phyloP scores from a whole-genome alignment of 2,113 vertebrate genomes.

The Pithys albifrons region DNA sequence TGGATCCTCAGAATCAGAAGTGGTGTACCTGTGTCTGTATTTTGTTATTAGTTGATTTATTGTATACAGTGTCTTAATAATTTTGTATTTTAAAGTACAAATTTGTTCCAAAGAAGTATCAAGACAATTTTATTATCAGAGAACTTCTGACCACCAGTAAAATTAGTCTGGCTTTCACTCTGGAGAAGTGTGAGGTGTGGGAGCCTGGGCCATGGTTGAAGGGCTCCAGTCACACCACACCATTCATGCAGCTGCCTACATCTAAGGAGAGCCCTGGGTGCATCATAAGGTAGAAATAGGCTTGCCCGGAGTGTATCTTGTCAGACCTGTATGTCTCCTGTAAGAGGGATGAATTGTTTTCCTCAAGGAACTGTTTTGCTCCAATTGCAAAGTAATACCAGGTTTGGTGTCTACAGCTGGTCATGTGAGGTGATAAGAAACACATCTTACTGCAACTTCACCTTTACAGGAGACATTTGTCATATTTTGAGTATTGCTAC shows the following conservation, averaged over 20 bases:
- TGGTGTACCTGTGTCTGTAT: neutral
- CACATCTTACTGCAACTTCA: neutral
- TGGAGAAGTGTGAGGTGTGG: neutral
- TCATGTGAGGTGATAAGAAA: neutral
- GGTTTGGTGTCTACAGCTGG: neutral
- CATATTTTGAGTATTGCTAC: neutral
- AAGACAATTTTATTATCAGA: neutral
- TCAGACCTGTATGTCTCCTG: neutral
- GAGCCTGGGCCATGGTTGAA: neutral
- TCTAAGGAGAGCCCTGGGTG: neutral
- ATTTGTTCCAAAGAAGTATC: neutral
- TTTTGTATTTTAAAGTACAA: neutral
- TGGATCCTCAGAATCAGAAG: neutral
- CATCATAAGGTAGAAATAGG: neutral
- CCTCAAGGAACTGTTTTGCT: neutral
- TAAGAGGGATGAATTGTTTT: neutral
- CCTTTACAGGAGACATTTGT: neutral
- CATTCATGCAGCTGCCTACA: neutral
- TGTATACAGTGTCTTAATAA: neutral
- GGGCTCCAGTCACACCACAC: neutral
- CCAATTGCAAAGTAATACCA: neutral
- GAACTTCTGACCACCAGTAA: neutral
- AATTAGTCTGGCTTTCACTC: neutral
- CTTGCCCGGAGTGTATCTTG: neutral
- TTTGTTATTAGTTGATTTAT: neutral